Percentiles rank a stretch among this genome's conserved stretches.
Evolutionary conservation across 2,797 vertebrate species (phyloP).

Genomic region (Pyrocephalus nanus): DNA sequence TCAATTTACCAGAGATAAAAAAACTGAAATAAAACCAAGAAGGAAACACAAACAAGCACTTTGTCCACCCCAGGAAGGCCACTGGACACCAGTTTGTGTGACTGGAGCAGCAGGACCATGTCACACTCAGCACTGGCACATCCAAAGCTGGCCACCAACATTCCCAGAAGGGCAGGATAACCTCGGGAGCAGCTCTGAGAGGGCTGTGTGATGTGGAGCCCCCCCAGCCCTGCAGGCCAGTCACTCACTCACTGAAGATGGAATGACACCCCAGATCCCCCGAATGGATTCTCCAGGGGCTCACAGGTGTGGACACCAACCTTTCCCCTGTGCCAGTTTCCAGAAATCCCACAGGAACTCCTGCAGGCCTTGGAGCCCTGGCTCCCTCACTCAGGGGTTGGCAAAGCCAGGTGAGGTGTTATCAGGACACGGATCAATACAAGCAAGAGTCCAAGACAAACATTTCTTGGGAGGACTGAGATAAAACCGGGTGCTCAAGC

Average conservation of each 20-base stretch:
- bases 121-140: neutral
- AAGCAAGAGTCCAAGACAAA: neutral
- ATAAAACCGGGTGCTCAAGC: neutral
- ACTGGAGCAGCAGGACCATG: neutral
- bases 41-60: neutral
- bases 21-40: neutral
- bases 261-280: neutral
- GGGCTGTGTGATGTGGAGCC: neutral
- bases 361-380: neutral
- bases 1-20: neutral
- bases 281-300: neutral
- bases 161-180: neutral
- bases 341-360: neutral
- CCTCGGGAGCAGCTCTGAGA: neutral
- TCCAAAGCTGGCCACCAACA: fast-evolving
- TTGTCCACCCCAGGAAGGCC: neutral
- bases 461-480: neutral
- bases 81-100: neutral
- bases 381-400: neutral
- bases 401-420: neutral
- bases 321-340: neutral
- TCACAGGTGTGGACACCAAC: fast-evolving
- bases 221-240: neutral
- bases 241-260: neutral
- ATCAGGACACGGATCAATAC: neutral